phyloP scores from a whole-genome alignment of 2,888 invertebrate species.

The Ophion slaviceki region DNA sequence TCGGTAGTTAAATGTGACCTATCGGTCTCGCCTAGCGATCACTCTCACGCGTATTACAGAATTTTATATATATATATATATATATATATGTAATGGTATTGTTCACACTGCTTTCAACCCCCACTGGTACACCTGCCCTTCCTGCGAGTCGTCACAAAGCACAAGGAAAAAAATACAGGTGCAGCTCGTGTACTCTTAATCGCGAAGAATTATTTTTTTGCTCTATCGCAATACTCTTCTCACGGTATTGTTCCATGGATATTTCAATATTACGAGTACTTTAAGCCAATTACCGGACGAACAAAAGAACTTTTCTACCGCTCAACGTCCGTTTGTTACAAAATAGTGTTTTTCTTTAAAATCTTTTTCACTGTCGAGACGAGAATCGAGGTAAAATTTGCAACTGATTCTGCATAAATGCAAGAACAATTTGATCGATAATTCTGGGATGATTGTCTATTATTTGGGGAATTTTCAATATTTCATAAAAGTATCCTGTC shows the following conservation, averaged over 20 bases:
- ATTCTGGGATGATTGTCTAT: neutral
- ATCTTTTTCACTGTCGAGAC: neutral
- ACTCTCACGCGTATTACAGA: conserved; percentile 53
- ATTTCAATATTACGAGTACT: conserved; percentile 42
- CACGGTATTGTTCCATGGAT: conserved; percentile 53
- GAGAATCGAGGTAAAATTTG: neutral
- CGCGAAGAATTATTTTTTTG: conserved; percentile 6
- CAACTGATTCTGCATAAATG: neutral
- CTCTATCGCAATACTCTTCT: conserved; percentile 18
- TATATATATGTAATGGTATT: neutral
- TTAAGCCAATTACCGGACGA: conserved; percentile 32
- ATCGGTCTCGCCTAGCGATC: conserved; percentile 61
- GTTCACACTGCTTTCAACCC: conserved; percentile 9
- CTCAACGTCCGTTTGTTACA: neutral
- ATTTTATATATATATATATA: conserved; percentile 19
- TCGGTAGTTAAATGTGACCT: conserved; percentile 65
- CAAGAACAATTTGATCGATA: neutral
- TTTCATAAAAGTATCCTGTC: too few relatives aligned
- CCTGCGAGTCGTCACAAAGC: conserved; percentile 29
- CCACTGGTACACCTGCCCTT: conserved; percentile 40
- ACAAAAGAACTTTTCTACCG: conserved; percentile 20
- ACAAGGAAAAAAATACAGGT: conserved; percentile 54
- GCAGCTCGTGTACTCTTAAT: conserved; percentile 47
- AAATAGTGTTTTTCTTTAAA: neutral
- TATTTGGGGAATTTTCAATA: too few relatives aligned